These are phyloP conservation scores for Rhingia campestris DNA, from an alignment of 2,888 invertebrate species.

Conservation along the genomic window DNA sequence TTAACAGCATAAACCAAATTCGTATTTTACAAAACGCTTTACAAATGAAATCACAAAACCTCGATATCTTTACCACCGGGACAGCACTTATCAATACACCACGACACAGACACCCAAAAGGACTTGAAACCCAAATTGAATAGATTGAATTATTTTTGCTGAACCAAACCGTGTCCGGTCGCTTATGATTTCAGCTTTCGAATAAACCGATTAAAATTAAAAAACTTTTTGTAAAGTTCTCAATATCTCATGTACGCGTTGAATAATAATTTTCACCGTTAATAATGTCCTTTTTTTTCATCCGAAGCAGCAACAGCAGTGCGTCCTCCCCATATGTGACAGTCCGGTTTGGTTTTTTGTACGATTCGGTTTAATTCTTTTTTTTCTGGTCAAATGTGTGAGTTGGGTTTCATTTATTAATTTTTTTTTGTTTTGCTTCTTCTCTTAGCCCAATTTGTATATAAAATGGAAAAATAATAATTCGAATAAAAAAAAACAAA, in stretches of 20 bases:
- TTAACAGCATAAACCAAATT: too few species aligned
- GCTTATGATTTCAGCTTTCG: slow-evolving; percentile 79
- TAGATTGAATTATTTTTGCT: slow-evolving; percentile 37
- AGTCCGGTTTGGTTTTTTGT: slow-evolving; percentile 61
- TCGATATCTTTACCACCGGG: too few species aligned
- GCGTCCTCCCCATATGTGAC: slow-evolving; percentile 71
- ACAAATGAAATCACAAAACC: too few species aligned
- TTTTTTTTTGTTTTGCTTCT: slow-evolving; percentile 61
- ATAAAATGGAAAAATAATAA: slow-evolving; percentile 72
- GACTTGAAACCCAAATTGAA: neutral
- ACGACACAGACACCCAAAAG: too few species aligned
- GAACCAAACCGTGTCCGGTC: slow-evolving; percentile 76
- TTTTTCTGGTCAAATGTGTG: slow-evolving; percentile 65
- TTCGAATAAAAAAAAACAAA: slow-evolving; percentile 63
- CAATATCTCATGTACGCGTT: slow-evolving; percentile 75
- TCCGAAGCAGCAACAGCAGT: slow-evolving; percentile 51
- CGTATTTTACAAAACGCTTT: too few species aligned
- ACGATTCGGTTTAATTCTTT: slow-evolving; percentile 29
- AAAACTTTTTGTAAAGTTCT: slow-evolving; percentile 75
- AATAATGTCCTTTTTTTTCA: slow-evolving; percentile 74
- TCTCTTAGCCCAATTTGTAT: slow-evolving; percentile 72
- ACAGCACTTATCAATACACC: too few species aligned
- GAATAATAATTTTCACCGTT: slow-evolving; percentile 76
- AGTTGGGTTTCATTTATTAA: slow-evolving; percentile 68
- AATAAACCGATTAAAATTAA: slow-evolving; percentile 77